phyloP scores from a whole-genome alignment of 2,113 vertebrate genomes.

The Chloebia gouldiae region DNA sequence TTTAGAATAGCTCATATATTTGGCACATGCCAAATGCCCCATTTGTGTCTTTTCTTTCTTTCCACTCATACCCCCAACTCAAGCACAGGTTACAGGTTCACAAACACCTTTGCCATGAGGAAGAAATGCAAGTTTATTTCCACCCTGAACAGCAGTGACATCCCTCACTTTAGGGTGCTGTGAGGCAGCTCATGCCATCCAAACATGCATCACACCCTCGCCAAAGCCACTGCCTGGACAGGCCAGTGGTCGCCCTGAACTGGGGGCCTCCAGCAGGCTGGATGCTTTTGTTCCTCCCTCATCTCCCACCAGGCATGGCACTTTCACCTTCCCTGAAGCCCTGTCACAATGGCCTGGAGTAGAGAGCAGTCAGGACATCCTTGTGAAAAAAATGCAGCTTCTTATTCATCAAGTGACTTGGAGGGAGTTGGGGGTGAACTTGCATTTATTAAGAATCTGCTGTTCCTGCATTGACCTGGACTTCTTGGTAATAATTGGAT shows the following conservation, averaged over 20 bases:
- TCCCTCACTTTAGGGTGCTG: not conserved
- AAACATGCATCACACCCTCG: accelerated
- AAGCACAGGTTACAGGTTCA: not conserved
- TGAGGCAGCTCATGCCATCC: not conserved
- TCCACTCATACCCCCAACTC: accelerated
- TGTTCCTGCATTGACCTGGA: not conserved
- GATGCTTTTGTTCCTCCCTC: not conserved
- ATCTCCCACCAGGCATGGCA: not conserved
- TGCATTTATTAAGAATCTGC: not conserved
- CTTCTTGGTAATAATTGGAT: not conserved
- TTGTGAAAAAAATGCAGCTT: not conserved
- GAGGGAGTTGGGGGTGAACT: not conserved
- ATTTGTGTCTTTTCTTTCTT: not conserved
- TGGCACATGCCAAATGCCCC: not conserved
- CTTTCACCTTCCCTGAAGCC: not conserved
- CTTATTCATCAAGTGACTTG: not conserved
- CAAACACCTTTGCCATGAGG: not conserved
- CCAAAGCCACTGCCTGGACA: not conserved
- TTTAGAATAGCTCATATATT: conserved; percentile 30
- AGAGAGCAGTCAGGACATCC: not conserved
- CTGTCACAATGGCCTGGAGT: accelerated
- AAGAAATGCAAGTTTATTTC: not conserved
- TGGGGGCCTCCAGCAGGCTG: accelerated
- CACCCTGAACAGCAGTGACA: not conserved
- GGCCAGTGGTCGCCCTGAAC: accelerated